Evolutionary conservation across 2,888 invertebrate genomes (phyloP).

Genomic region (Chalcosyrphus nemorum): DNA sequence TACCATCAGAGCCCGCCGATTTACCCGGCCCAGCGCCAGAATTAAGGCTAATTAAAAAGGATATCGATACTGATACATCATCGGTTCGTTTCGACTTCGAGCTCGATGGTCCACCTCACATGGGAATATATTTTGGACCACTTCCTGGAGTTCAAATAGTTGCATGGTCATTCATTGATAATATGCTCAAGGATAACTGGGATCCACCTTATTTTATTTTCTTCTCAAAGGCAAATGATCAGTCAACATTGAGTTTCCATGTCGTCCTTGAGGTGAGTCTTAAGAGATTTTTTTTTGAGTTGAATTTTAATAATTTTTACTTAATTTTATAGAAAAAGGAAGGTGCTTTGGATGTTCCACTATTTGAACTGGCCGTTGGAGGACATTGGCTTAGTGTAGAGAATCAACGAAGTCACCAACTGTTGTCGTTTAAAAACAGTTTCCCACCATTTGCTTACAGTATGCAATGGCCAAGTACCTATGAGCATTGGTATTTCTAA

Average conservation of each 20-base stretch:
- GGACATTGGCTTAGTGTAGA: conserved; percentile 83
- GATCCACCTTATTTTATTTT: conserved; percentile 78
- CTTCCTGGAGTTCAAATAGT: conserved; percentile 75
- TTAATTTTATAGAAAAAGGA: conserved; percentile 71
- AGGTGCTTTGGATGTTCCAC: conserved; percentile 75
- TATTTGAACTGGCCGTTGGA: conserved; percentile 82
- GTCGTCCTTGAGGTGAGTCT: conserved; percentile 77
- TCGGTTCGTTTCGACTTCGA: conserved; percentile 77
- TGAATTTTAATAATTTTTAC: background rate
- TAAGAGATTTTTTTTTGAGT: background rate
- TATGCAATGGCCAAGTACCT: conserved; percentile 83
- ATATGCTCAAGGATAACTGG: conserved; percentile 75
- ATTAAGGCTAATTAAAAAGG: conserved; percentile 74
- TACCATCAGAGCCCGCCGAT: conserved; percentile 75
- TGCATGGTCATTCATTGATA: conserved; percentile 78
- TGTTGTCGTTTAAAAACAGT: conserved; percentile 81
- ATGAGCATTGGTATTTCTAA: conserved; percentile 78
- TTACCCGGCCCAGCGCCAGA: conserved; percentile 74
- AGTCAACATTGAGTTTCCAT: conserved; percentile 77
- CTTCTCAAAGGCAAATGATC: conserved; percentile 79
- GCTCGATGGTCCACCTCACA: conserved; percentile 78
- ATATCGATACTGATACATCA: conserved; percentile 40
- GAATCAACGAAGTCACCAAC: conserved; percentile 82
- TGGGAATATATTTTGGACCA: conserved; percentile 78
- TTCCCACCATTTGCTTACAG: conserved; percentile 84